phyloP scores from a whole-genome alignment of 2,888 invertebrate species.

The Stramonita haemastoma region DNA sequence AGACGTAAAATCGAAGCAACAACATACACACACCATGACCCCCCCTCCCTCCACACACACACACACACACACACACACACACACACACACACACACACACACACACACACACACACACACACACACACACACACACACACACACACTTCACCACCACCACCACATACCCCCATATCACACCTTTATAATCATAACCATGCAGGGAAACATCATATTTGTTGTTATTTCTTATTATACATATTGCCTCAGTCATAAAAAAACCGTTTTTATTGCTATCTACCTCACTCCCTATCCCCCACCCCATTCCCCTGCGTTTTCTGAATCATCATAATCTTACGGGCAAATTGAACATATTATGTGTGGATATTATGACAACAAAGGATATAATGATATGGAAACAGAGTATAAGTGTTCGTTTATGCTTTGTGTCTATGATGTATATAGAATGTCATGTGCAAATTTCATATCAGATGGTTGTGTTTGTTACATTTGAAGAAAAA shows the following conservation, averaged over 20 bases:
- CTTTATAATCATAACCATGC: background rate
- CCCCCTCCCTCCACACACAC: background rate
- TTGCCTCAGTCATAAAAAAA: background rate
- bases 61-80: constrained; percentile 16
- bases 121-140: background rate
- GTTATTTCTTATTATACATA: background rate
- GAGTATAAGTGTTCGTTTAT: too few species aligned
- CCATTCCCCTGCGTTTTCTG: background rate
- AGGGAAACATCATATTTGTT: background rate
- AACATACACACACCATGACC: constrained; percentile 18
- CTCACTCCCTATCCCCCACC: too few species aligned
- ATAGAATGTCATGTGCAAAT: too few species aligned
- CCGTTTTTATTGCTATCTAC: too few species aligned
- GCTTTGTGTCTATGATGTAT: too few species aligned
- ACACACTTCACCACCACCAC: background rate
- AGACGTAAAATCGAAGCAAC: too few species aligned
- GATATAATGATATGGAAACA: too few species aligned
- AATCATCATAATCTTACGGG: background rate
- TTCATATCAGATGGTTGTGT: too few species aligned
- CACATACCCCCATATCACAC: background rate
- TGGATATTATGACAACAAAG: too few species aligned
- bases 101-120: background rate
- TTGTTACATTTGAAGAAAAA: too few species aligned
- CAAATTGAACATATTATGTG: too few species aligned
- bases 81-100: constrained; percentile 3